Evolutionary conservation across 1,140 invertebrate species (phyloP).

Genomic region (Eriocheir sinensis): DNA sequence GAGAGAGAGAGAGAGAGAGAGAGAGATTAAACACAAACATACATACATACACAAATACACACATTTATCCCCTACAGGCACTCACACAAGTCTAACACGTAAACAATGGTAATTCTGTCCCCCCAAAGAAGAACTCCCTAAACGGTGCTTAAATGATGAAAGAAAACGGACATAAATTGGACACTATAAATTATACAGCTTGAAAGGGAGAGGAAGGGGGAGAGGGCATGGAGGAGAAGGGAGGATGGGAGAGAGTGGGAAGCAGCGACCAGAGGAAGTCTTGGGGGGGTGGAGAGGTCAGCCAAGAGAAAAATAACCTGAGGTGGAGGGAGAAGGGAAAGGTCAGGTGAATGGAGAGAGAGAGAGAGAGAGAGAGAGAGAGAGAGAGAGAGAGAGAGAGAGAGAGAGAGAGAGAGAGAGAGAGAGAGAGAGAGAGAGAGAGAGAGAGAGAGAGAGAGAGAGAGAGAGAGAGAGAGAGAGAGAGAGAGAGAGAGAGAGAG

Average conservation of each 20-base stretch:
- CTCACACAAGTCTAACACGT: no score
- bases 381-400: background rate
- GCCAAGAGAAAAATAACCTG: background rate
- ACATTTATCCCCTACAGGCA: background rate
- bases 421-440: background rate
- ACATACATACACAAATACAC: background rate
- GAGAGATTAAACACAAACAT: background rate
- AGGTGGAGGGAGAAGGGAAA: background rate
- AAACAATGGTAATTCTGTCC: no score
- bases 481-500: no score
- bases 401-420: background rate
- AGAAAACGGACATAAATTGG: background rate
- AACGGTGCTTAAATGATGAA: background rate
- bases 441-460: background rate
- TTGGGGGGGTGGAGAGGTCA: background rate
- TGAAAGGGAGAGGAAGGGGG: background rate
- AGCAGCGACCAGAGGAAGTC: background rate
- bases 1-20: background rate
- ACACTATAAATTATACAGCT: background rate
- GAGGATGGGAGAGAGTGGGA: background rate
- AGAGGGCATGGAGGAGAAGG: background rate
- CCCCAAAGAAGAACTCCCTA: no score
- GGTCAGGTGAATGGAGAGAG: background rate
- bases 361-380: conserved; percentile 29
- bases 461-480: background rate